A percentile compares a stretch with the other conserved stretches of the same genome.
Evolutionary conservation across 2,113 vertebrate species (phyloP).

Genomic region (Chaetodon auriga): DNA sequence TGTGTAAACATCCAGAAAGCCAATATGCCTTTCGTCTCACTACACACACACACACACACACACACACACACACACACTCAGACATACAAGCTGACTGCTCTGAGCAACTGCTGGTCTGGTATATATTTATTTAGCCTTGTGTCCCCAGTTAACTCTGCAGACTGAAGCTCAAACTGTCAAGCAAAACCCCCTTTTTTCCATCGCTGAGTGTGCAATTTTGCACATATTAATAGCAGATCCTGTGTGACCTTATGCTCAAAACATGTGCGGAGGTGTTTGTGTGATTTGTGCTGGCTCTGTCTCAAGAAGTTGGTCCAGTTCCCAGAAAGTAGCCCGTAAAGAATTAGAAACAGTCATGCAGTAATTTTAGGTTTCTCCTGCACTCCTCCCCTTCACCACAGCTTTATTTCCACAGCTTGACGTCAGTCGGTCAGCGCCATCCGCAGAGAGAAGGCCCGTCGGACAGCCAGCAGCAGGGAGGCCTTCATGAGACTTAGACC

Average conservation of each 20-base stretch:
- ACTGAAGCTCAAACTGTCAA: slow-evolving; percentile 30
- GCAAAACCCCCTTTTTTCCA: slow-evolving; percentile 16
- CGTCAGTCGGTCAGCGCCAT: slow-evolving; percentile 54
- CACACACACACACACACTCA: slow-evolving; percentile 42
- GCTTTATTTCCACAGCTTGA: slow-evolving; percentile 71
- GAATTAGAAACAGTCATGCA: slow-evolving; percentile 49
- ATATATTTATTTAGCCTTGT: slow-evolving; percentile 30
- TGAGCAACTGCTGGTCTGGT: slow-evolving; percentile 56
- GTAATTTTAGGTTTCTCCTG: slow-evolving; percentile 58
- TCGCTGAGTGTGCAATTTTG: slow-evolving; percentile 39
- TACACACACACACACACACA: slow-evolving; percentile 42
- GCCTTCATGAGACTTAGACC: neutral
- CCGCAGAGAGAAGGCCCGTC: slow-evolving; percentile 29
- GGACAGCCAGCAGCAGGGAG: neutral
- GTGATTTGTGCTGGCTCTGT: slow-evolving; percentile 27
- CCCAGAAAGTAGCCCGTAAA: slow-evolving; percentile 58
- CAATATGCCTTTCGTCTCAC: slow-evolving; percentile 61
- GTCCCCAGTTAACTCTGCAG: slow-evolving; percentile 33
- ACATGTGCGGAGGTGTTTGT: slow-evolving; percentile 42
- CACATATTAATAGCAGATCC: slow-evolving; percentile 16
- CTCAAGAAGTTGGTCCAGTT: slow-evolving; percentile 38
- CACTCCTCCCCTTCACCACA: slow-evolving; percentile 57
- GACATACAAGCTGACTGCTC: slow-evolving; percentile 55
- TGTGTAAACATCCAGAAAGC: slow-evolving; percentile 77
- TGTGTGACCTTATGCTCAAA: neutral